A percentile compares a stretch with the other conserved stretches of the same genome.
These are phyloP conservation scores for Alouatta palliata DNA, from an alignment of 2,113 vertebrate genomes.

Conservation along the genomic window DNA sequence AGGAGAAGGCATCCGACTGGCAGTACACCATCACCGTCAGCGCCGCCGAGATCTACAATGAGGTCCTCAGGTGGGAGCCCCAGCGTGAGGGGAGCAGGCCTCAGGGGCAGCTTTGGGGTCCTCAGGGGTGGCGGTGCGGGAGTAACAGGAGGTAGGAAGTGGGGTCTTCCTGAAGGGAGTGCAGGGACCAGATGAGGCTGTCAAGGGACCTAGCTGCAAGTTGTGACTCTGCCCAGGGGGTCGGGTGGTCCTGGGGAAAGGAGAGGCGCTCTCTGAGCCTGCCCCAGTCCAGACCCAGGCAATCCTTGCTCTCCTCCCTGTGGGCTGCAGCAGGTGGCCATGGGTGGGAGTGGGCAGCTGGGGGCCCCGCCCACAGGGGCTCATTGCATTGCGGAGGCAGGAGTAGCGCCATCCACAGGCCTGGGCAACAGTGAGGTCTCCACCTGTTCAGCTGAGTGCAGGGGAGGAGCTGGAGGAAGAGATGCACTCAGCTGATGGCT, in stretches of 20 bases:
- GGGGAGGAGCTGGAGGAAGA: neutral
- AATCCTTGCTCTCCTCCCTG: neutral
- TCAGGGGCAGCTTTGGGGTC: neutral
- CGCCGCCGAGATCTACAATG: slow-evolving; percentile 97
- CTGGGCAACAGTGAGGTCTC: neutral
- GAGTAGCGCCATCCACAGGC: neutral
- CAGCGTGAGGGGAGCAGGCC: neutral
- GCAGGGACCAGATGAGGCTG: neutral
- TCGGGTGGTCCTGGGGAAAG: neutral
- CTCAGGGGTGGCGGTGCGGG: neutral
- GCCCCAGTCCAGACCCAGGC: rapidly evolving
- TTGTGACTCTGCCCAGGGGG: neutral
- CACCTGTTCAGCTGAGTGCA: neutral
- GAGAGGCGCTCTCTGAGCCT: neutral
- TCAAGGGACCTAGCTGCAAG: neutral
- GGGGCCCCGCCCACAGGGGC: neutral
- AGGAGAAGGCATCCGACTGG: slow-evolving; percentile 91
- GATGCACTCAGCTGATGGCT: neutral
- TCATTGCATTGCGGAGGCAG: neutral
- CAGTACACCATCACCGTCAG: slow-evolving; percentile 93
- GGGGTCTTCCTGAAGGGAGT: neutral
- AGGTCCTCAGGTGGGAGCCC: slow-evolving; percentile 87
- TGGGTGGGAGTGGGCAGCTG: neutral
- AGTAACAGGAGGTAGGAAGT: neutral
- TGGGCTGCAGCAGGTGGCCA: neutral